Evolutionary conservation across 1,140 invertebrate species (phyloP).

Genomic region (Brachionus sp.): DNA sequence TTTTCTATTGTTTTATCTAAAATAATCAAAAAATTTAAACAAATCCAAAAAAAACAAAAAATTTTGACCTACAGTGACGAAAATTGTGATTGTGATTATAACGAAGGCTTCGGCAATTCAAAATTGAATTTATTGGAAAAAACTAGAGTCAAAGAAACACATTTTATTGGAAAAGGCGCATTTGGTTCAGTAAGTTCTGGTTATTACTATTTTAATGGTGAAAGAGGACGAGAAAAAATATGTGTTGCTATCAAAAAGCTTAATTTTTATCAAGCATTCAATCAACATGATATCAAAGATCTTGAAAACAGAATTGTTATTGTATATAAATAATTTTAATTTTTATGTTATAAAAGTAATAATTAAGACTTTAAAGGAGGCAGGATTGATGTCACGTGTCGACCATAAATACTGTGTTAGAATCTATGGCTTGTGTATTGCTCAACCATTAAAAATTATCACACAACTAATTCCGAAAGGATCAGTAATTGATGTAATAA

Average conservation of each 20-base stretch:
- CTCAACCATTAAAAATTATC: neutral
- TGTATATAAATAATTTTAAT: neutral
- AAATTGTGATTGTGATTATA: neutral
- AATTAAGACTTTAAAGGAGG: neutral
- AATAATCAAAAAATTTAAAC: no score
- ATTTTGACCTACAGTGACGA: no score
- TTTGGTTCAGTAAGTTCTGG: slow-evolving; percentile 41
- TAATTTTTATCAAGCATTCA: neutral
- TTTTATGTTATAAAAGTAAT: neutral
- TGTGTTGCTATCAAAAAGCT: slow-evolving; percentile 41
- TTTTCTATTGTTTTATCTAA: no score
- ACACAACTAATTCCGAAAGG: slow-evolving; percentile 10
- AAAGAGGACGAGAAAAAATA: neutral
- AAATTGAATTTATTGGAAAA: neutral
- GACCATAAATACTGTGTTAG: slow-evolving; percentile 11
- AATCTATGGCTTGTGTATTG: neutral
- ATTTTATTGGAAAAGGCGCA: slow-evolving; percentile 23
- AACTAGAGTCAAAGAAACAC: neutral
- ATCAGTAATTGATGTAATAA: neutral
- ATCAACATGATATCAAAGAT: neutral
- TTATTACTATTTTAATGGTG: neutral
- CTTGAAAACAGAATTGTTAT: slow-evolving; percentile 2
- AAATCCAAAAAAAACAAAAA: no score
- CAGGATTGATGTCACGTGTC: slow-evolving; percentile 27
- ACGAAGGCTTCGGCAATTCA: neutral